Conservation (phyloP, 2,113 vertebrate species). For the Natator depressus region DNA sequence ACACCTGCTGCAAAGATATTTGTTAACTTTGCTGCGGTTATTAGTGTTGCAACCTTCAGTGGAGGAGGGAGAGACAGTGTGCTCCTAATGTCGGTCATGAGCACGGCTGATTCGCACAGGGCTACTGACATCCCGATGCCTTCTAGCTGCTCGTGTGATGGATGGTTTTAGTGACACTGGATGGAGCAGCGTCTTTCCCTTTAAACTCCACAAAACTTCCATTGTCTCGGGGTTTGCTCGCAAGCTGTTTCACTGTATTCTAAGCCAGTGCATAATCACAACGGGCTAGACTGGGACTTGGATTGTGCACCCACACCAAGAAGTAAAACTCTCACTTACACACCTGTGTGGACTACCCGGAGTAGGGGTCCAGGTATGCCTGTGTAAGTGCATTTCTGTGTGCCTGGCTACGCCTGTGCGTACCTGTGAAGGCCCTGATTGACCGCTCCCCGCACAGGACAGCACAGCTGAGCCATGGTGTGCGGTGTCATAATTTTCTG, state of each 20-base stretch:
- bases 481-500: too few species aligned
- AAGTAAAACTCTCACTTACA: neutral
- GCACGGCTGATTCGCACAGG: neutral
- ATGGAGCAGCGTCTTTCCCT: neutral
- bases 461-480: too few species aligned
- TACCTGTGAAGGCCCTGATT: too few species aligned
- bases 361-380: neutral
- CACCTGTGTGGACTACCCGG: neutral
- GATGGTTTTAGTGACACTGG: too few species aligned
- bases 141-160: neutral
- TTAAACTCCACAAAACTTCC: neutral
- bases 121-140: neutral
- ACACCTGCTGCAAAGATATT: neutral
- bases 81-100: neutral
- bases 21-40: neutral
- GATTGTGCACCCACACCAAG: neutral
- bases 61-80: neutral
- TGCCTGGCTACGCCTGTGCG: too few species aligned
- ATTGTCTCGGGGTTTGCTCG: neutral
- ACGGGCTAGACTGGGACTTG: neutral
- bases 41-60: neutral
- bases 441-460: too few species aligned
- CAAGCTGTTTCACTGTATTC: neutral
- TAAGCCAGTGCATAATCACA: neutral
- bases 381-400: too few species aligned